Evolutionary conservation across 2,797 vertebrate genomes (phyloP), one percentile per base, ranked within the genome.

Genomic region (Sebastes minor): DNA sequence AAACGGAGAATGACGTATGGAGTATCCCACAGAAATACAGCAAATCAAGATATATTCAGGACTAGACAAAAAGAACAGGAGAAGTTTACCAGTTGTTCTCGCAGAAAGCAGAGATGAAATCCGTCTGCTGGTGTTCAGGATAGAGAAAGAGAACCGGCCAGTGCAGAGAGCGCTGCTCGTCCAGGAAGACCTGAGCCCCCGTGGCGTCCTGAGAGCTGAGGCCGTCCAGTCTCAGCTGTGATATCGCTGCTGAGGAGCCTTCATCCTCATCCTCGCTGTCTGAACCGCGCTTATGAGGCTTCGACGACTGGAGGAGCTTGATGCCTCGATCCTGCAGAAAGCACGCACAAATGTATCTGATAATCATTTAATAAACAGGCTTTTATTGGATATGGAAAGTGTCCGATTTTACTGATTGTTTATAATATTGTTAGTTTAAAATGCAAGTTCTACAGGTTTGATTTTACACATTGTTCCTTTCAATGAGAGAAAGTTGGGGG

Each of bases 141-240:
- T 99, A 99, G 27, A 99, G 95, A 68, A 99, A 96, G 65, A 99
- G 94, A 25, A 99, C 97, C 0, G 98, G 98, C 98, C 98, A 99
- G 87, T 94, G 95, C 18, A 99, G 92, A 52, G 46, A 89, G 73
- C 96, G 97, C 74, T 96, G 94, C 38, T 96, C 94, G 76, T 98
- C 97, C 33, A 98, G 70, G 76, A 91, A 95, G 68, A 98, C 97
- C 61, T 91, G 94, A 55, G 96, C 92, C 11, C 97, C 97, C 0
- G 63, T 95, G 68, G 90, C 93, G 70, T 94, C 96, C 82, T 95
- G 92, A 6, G 95, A 91, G 79, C 91, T 87, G 59, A 99, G 89
- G 6, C 94, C 95, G 2, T 96, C 90, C 65, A 97, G 90, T 42
- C 87, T 92, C 14, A 97, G 83, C 86, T 96, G 93, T 5, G 91